Evolutionary conservation across 2,888 invertebrate genomes (phyloP), one percentile per base, ranked within the genome.

Genomic region (Sepioteuthis lessoniana): DNA sequence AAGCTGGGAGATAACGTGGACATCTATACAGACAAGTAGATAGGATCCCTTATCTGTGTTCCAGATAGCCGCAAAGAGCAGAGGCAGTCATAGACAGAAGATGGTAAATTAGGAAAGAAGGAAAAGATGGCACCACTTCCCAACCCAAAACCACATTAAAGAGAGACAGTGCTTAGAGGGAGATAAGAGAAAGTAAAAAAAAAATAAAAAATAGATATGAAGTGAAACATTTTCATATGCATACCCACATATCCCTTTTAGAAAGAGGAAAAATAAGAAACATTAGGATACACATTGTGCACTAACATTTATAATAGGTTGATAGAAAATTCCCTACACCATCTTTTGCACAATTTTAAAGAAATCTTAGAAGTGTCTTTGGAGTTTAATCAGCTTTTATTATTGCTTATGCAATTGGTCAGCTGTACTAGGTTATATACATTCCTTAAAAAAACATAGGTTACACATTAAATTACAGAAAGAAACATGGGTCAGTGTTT

Each of bases 31-130:
- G 76, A 35, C 76, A 76, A 76, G 76, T 35, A 76, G 76, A 76
- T 76, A 76, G 76, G n/a, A 76, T 35, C 76, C 76, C 76, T 76
- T 76, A 76, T 76, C 76, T 76, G 16, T 76, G 76, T 76, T 76
- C 76, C 76, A 76, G 76, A 76, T 76, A 76, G 76, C 76, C 76
- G 76, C 76, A 76, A 76, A 76, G 76, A 35, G 76, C 76, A 76
- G 35, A 76, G n/a, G 76, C n/a, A 31, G n/a, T n/a, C 76, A n/a
- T 76, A n/a, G 76, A 76, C 1, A 35, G 76, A 7, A 35, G 35
- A 76, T 35, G 76, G 76, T 76, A 76, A 76, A 76, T 76, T 76
- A 76, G 35, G 76, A 76, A 76, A 35, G 76, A 35, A n/a, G n/a
- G n/a, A n/a, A 35, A 76, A 35, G n/a, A 76, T 76, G 76, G 35